Conservation (phyloP, 2,888 invertebrate species). For the Agonopterix heracliana region DNA sequence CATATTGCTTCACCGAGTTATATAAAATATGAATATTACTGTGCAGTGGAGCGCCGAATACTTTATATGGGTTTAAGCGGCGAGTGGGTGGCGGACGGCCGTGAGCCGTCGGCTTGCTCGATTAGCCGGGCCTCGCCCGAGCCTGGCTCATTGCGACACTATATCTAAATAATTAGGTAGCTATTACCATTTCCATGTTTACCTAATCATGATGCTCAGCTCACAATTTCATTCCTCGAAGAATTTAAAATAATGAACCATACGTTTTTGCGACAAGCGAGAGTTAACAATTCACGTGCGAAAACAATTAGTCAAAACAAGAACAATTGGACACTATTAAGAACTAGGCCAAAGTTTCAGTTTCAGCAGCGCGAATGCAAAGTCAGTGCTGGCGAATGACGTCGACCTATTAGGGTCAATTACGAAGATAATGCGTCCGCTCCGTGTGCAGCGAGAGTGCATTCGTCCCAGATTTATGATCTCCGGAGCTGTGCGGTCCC, state of each 20-base stretch:
- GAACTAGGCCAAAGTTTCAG: constrained; percentile 2
- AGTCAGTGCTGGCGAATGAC: not conserved
- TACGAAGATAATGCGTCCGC: constrained; percentile 10
- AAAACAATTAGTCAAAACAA: not conserved
- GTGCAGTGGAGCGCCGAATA: constrained; percentile 52
- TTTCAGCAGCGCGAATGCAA: constrained; percentile 1
- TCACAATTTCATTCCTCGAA: too few species aligned
- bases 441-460: constrained; percentile 14
- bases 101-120: constrained; percentile 60
- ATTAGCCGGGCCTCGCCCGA: constrained; percentile 55
- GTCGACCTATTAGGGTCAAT: constrained; percentile 16
- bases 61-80: constrained; percentile 69
- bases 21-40: constrained; percentile 66
- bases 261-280: too few species aligned
- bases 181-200: constrained; percentile 6
- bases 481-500: constrained; percentile 37
- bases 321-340: too few species aligned
- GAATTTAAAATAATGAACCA: too few species aligned
- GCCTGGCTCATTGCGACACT: constrained; percentile 49
- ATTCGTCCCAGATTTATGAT: constrained; percentile 53
- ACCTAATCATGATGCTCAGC: not conserved
- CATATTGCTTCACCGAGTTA: constrained; percentile 49
- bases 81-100: constrained; percentile 72
- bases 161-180: constrained; percentile 42
- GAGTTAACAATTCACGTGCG: not conserved